phyloP scores from a whole-genome alignment of 2,113 vertebrate species.

The Hippopotamus amphibius region DNA sequence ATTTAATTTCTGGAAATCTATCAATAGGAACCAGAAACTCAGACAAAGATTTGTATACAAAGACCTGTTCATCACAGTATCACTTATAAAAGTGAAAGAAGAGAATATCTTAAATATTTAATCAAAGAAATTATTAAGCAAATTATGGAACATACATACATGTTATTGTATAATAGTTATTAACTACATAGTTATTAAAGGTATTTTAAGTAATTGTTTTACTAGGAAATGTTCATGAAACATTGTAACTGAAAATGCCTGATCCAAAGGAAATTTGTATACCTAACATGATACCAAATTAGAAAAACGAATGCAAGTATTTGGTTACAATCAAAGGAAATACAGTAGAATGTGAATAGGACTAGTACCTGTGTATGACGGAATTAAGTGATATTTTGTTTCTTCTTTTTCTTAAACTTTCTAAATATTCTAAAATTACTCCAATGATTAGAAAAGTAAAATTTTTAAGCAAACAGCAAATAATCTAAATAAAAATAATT shows the following conservation, averaged over 20 bases:
- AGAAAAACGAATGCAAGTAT: constrained; percentile 36
- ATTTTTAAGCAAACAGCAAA: not conserved
- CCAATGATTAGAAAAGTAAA: constrained; percentile 35
- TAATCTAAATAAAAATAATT: constrained; percentile 53
- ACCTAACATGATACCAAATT: constrained; percentile 20
- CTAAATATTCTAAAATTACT: constrained; percentile 25
- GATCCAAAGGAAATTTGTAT: not conserved
- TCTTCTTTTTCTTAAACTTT: constrained; percentile 46
- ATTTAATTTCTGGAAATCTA: not conserved
- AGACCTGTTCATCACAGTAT: constrained; percentile 21
- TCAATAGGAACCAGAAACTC: not conserved
- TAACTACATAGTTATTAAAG: not conserved
- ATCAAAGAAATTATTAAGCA: constrained; percentile 38
- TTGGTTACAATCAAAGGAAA: not conserved
- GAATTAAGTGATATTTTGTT: constrained; percentile 46
- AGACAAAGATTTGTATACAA: not conserved
- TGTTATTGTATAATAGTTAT: not conserved
- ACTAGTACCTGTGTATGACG: constrained; percentile 17
- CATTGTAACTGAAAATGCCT: not conserved
- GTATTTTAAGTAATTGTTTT: constrained; percentile 8
- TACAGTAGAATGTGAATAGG: constrained; percentile 13
- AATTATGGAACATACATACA: not conserved
- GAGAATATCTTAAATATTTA: constrained; percentile 16
- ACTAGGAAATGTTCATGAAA: not conserved
- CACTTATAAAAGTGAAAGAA: constrained; percentile 35